Percentiles rank a stretch among this genome's conserved stretches.
Conservation (phyloP, 2,113 vertebrate genomes). For the Cervus canadensis region DNA sequence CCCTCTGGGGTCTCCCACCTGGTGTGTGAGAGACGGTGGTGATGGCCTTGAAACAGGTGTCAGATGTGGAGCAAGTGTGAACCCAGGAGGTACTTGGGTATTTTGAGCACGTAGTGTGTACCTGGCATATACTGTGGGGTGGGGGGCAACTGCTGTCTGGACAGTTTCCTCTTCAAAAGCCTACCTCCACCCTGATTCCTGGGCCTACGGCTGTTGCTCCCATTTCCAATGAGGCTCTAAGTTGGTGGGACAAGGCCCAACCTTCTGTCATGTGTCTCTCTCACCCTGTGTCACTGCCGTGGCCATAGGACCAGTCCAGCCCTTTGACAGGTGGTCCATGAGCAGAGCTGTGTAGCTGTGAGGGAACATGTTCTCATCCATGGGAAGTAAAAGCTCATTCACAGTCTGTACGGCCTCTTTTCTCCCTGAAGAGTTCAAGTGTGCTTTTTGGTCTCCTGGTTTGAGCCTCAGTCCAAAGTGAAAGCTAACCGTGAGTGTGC, state of each 20-base stretch:
- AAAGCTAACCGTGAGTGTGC: rapidly evolving
- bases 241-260: not conserved
- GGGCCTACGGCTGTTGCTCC: too few relatives aligned
- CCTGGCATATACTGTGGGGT: not conserved
- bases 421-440: not conserved
- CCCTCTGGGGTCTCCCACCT: not conserved
- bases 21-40: not conserved
- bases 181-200: not conserved
- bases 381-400: not conserved
- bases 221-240: not conserved
- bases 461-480: not conserved
- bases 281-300: rapidly evolving
- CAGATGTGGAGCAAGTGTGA: too few relatives aligned
- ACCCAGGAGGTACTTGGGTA: not conserved
- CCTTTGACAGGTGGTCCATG: not conserved
- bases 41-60: not conserved
- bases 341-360: rapidly evolving
- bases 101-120: not conserved
- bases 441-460: not conserved
- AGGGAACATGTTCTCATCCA: not conserved
- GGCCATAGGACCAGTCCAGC: not conserved
- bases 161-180: not conserved
- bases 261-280: too few relatives aligned
- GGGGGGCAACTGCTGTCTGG: not conserved
- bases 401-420: not conserved